A percentile compares a stretch with the other conserved stretches of the same genome.
Evolutionary conservation across 1,140 invertebrate species (phyloP).

Genomic region (Drosophila equinoxialis): DNA sequence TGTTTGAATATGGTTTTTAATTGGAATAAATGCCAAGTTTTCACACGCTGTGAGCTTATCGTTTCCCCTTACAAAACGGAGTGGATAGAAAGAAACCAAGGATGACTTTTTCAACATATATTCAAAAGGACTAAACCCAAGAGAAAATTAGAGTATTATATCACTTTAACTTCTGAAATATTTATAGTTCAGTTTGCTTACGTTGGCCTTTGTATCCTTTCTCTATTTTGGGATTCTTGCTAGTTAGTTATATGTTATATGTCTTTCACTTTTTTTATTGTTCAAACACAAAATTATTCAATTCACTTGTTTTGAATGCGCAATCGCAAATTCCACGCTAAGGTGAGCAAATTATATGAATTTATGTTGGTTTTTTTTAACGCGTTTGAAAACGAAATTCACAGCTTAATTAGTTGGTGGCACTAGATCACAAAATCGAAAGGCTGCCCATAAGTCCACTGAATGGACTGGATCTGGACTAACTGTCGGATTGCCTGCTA

Average conservation of each 20-base stretch:
- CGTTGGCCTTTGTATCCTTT: slow-evolving; percentile 26
- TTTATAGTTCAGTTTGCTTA: background rate
- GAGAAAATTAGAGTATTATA: no score
- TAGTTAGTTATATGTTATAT: slow-evolving; percentile 14
- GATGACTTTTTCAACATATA: no score
- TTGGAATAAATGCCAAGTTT: no score
- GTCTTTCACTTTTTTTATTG: slow-evolving; percentile 67
- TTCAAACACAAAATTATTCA: slow-evolving; percentile 43
- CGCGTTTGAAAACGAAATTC: slow-evolving; percentile 45
- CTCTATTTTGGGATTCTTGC: slow-evolving; percentile 25
- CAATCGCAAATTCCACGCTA: slow-evolving; percentile 62
- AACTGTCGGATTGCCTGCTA: slow-evolving; percentile 34
- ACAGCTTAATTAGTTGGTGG: slow-evolving; percentile 56
- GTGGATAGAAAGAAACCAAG: no score
- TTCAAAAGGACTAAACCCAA: no score
- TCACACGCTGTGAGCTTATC: no score
- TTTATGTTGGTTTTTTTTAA: slow-evolving; percentile 57
- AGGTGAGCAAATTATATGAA: slow-evolving; percentile 56
- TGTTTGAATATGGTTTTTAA: no score
- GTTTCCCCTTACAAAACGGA: no score
- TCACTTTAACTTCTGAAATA: no score
- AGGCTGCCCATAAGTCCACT: slow-evolving; percentile 45
- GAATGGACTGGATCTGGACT: background rate
- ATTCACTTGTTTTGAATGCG: slow-evolving; percentile 50
- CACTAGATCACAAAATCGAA: slow-evolving; percentile 46